These are phyloP conservation scores for Uropetala carovei DNA, from an alignment of 2,888 invertebrate species.

Conservation along the genomic window DNA sequence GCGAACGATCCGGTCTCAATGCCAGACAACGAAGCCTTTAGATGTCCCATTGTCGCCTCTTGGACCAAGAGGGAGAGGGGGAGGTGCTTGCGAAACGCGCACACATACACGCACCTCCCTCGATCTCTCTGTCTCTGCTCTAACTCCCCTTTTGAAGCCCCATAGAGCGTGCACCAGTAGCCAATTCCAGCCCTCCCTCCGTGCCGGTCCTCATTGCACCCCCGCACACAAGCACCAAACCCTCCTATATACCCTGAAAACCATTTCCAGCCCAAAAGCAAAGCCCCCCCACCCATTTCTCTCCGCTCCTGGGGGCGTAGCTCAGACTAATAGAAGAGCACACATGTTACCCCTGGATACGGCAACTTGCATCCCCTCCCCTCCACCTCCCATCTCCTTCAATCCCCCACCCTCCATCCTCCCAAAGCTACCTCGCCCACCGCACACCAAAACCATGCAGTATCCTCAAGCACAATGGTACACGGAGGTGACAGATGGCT, in stretches of 20 bases:
- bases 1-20: too few relatives aligned
- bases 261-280: slow-evolving; percentile 39
- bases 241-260: too few relatives aligned
- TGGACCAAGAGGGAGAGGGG: too few relatives aligned
- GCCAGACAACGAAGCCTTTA: too few relatives aligned
- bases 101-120: not conserved
- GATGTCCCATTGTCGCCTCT: too few relatives aligned
- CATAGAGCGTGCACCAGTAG: not conserved
- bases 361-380: not conserved
- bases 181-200: slow-evolving; percentile 37
- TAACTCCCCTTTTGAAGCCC: not conserved
- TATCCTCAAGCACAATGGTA: slow-evolving; percentile 30
- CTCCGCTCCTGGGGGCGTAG: not conserved
- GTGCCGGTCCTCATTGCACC: slow-evolving; percentile 7
- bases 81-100: too few relatives aligned
- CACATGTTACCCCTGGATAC: slow-evolving; percentile 48
- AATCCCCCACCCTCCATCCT: not conserved
- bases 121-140: not conserved
- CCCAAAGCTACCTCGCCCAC: slow-evolving; percentile 35
- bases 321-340: slow-evolving; percentile 26
- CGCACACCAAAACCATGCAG: not conserved
- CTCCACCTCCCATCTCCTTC: not conserved
- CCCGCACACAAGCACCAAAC: slow-evolving; percentile 3
- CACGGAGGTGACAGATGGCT: slow-evolving; percentile 48
- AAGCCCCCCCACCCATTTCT: not conserved